Evolutionary conservation across 2,113 vertebrate species (phyloP), one percentile per base, ranked within the genome.

Genomic region (Mobula birostris): DNA sequence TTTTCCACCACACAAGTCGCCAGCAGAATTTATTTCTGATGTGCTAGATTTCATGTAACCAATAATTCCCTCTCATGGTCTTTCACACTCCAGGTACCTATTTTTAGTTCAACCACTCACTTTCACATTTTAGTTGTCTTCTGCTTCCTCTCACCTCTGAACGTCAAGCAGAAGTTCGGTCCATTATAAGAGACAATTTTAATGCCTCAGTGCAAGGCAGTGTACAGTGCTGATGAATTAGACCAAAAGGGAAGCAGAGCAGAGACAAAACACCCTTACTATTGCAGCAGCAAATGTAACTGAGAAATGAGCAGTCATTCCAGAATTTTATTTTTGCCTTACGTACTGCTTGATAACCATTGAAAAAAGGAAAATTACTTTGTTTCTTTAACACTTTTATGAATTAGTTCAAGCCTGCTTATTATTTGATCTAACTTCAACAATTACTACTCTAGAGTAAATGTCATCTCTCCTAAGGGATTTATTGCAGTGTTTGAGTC

Each of bases 401-500:
- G 58, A 87, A n/a, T 63, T 66, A 15, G 61, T 68, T 90, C 85
- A 66, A 90, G n/a, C 24, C 29, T 90, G 12, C 61, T 90, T 66
- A 66, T 90, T n/a, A 90, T 90, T 90, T 32, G 85, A 12, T 66
- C 82, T 15, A 85, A 85, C 56, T 61, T 85, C 82, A 29, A 90
- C 61, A 90, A 90, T 66, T 66, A 90, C 58, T 29, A 88, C 6
- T 66, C 61, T 90, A 14, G 58, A 90, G 66, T 90, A 90, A 66
- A 66, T 90, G 17, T 14, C 61, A 66, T 32, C 61, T 63, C 63
- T 66, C 85, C 58, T 58, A 24, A 21, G 82, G 82, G 82, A 85
- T 29, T 85, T 85, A 85, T 85, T 58, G 56, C 48, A 85, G 56
- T 29, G 82, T 58, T 58, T 85, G 82, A 85, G 48, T 56, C 82